These are phyloP conservation scores for Thecophora atra DNA, from an alignment of 2,888 invertebrate genomes.

Conservation along the genomic window DNA sequence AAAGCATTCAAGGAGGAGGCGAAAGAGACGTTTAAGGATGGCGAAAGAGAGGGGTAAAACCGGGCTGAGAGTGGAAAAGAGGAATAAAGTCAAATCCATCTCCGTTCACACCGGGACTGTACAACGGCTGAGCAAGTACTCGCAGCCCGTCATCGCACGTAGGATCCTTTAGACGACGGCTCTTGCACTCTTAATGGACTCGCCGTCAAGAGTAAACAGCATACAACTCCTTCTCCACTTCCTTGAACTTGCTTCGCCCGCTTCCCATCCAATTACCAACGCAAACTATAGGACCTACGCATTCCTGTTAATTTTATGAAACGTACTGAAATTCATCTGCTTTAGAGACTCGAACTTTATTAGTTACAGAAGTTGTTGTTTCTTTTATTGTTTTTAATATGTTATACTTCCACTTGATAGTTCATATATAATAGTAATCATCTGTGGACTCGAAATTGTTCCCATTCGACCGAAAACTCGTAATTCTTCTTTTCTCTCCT, in stretches of 20 bases:
- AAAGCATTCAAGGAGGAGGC: constrained; percentile 40
- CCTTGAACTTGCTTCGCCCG: not conserved
- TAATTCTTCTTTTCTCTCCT: not conserved
- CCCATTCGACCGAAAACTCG: not conserved
- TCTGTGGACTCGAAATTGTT: too few species aligned
- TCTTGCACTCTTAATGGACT: constrained; percentile 32
- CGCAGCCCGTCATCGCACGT: constrained; percentile 1
- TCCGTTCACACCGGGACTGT: too few species aligned
- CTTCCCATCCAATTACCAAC: too few species aligned
- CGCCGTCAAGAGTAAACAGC: not conserved
- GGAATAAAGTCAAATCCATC: too few species aligned
- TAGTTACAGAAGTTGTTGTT: constrained; percentile 1
- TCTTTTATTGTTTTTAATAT: constrained; percentile 17
- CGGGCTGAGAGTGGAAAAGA: too few species aligned
- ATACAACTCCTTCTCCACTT: constrained; percentile 5
- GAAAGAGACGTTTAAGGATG: too few species aligned
- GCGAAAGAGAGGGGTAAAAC: too few species aligned
- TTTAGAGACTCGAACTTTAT: not conserved
- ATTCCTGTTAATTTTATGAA: too few species aligned
- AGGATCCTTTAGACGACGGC: constrained; percentile 18
- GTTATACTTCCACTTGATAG: not conserved
- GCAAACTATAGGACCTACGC: too few species aligned
- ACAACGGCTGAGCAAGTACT: not conserved
- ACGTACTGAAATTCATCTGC: too few species aligned
- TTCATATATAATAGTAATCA: too few species aligned